Base-by-base conservation (phyloP, 2,113 vertebrate genomes). In the Pachycephala philippinensis region DNA sequence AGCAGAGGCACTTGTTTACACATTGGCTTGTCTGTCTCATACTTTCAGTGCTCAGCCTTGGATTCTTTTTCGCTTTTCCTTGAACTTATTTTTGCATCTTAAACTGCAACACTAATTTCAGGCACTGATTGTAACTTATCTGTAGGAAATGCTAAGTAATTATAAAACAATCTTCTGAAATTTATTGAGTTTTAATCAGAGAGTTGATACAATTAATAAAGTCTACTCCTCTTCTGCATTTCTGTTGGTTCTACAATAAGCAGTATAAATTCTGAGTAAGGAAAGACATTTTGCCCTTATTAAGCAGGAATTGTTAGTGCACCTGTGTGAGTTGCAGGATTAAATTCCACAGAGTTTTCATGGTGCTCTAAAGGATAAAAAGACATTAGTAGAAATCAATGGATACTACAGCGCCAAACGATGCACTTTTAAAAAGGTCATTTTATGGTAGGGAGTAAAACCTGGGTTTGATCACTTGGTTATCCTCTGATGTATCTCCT, bases 341-440 rank as follows among this genome's bases (percentile, higher is more conserved):
- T 89, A 84, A 88, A 93, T 84, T 90, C 64, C 64, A 86, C 35
- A 63, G 79, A 69, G 47, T 66, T 81, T 87, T 77, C 71, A 57
- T 1, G 1, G 28, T 59, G 65, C 24, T 78, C 39, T 71, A 22
- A 30, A 87, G 72, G 35, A 81, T 74, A 85, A 88, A 65, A 93
- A 90, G 15, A 75, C 59, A 89, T 92, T 74, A 90, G 52, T 35
- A 93, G 56, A 89, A 95, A 95, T 92, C 81, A 85, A 52, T 78
- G 57, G 50, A 78, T 50, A 63, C 35, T 50, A 47, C 40, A 66
- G 56, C 0, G 0, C 22, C 39, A 80, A 86, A 81, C 69, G 39
- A 88, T 71, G 60, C 22, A 61, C 56, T 74, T 94, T 74, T 78
- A 2, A 78, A 93, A 93, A 95, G 69, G 69, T 81, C 71, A 75